Evolutionary conservation across 1,140 invertebrate species (phyloP), one percentile per base, ranked within the genome.

Genomic region (Heliconius melpomene): DNA sequence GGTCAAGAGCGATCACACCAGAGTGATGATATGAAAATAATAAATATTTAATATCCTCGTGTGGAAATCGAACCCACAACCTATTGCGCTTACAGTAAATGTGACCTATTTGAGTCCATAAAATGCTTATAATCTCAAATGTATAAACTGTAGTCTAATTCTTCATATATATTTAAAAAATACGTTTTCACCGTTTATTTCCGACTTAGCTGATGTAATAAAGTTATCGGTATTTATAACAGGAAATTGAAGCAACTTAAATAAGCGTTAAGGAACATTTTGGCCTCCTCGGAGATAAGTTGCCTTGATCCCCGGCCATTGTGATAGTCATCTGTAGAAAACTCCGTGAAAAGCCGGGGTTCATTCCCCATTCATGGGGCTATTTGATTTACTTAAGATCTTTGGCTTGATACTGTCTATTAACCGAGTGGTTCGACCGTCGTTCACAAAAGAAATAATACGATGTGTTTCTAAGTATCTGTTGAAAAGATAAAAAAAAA

Each of bases 321-420:
- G 90, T 94, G 92, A 92, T 91, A 92, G 89, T 85, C 89, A 93
- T 93, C 92, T 88, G 90, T 83, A 83, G 88, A 89, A 91, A 91
- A 90, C 81, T 90, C 90, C 60, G 86, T 91, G 89, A 93, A 94
- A 93, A 91, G 91, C 90, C 89, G 80, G 87, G 87, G 88, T 89
- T 93, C 92, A 92, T 93, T 91, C 91, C 75, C 91, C 89, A 93
- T 94, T 94, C 91, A 94, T 93, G 90, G 91, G 91, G 90, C 86
- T 91, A 94, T 94, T 93, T 94, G 93, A 94, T 94, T 94, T 93
- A 94, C 93, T 94, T 94, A 94, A 94, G 93, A 94, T 94, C 91
- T 88, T 32, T 79, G 86, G 82, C 83, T 83, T 92, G 92, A 94
- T 94, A 93, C 90, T 89, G 88, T 92, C 90, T 94, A 91, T 94